Evolutionary conservation across 2,113 vertebrate species (phyloP).

Genomic region (Peromyscus polionotus): DNA sequence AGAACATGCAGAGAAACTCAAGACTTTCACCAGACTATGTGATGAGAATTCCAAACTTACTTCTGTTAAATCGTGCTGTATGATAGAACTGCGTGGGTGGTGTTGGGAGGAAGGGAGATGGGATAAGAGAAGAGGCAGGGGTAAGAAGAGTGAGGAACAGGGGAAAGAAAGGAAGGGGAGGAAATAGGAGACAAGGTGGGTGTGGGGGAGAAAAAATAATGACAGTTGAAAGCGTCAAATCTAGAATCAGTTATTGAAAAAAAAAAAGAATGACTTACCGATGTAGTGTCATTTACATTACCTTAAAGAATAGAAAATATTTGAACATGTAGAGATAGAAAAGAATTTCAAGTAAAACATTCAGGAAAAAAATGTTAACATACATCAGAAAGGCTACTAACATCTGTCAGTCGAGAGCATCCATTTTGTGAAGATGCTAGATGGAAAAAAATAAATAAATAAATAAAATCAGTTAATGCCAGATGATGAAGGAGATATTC

Average conservation of each 20-base stretch:
- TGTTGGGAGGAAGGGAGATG: neutral
- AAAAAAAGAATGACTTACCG: slow-evolving; percentile 4
- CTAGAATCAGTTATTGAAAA: neutral
- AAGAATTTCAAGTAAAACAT: slow-evolving; percentile 35
- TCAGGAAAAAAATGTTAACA: neutral
- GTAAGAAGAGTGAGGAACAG: neutral
- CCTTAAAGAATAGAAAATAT: slow-evolving; percentile 13
- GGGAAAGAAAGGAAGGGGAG: neutral
- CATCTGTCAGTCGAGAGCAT: neutral
- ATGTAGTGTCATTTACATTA: slow-evolving; percentile 7
- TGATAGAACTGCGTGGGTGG: neutral
- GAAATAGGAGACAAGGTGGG: neutral
- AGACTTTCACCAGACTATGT: slow-evolving; percentile 21
- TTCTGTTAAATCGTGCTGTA: slow-evolving; percentile 49
- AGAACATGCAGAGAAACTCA: slow-evolving; percentile 27
- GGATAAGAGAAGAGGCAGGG: neutral
- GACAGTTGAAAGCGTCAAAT: slow-evolving; percentile 35
- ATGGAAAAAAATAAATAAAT: neutral
- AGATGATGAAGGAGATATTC: neutral
- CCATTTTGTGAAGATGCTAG: neutral
- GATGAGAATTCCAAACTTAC: neutral
- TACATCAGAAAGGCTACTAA: neutral
- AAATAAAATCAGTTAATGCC: slow-evolving; percentile 25
- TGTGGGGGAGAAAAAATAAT: neutral
- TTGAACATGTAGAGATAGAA: slow-evolving; percentile 14